phyloP scores from a whole-genome alignment of 2,797 vertebrate species.

The Alfaro cultratus region DNA sequence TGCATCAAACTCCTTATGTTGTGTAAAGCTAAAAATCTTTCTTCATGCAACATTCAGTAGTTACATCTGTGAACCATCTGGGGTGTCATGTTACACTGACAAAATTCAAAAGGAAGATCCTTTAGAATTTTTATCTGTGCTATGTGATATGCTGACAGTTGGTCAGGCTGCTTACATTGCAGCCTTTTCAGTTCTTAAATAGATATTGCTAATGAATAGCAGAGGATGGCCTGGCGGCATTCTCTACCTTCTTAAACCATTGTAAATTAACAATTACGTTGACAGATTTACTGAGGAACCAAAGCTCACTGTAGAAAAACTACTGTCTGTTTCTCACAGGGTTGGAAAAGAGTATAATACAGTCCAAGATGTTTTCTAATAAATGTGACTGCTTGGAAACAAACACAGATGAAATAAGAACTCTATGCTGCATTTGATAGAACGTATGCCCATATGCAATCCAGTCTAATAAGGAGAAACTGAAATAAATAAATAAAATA shows the following conservation, averaged over 20 bases:
- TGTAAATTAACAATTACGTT: background rate
- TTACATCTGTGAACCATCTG: slow-evolving; percentile 29
- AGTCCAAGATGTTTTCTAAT: background rate
- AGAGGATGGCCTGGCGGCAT: background rate
- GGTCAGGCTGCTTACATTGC: slow-evolving; percentile 24
- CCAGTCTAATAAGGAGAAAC: slow-evolving; percentile 17
- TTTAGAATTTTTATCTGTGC: slow-evolving; percentile 24
- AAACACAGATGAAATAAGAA: background rate
- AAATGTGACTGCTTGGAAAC: background rate
- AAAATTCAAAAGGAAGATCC: slow-evolving; percentile 1
- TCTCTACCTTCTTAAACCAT: background rate
- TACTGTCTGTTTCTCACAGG: background rate
- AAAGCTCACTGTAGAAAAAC: background rate
- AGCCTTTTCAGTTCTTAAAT: slow-evolving; percentile 17
- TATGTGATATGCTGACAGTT: slow-evolving; percentile 49
- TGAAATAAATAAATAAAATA: slow-evolving; percentile 11
- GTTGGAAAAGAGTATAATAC: background rate
- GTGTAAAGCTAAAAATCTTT: background rate
- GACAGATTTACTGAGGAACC: background rate
- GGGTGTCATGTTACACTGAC: slow-evolving; percentile 1
- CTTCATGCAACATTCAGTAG: slow-evolving; percentile 7
- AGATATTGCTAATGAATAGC: background rate
- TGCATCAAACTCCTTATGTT: background rate
- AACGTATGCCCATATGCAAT: slow-evolving; percentile 15
- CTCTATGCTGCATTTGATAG: slow-evolving; percentile 14